Conservation (phyloP, 2,888 invertebrate genomes). For the Nycteola revayana region DNA sequence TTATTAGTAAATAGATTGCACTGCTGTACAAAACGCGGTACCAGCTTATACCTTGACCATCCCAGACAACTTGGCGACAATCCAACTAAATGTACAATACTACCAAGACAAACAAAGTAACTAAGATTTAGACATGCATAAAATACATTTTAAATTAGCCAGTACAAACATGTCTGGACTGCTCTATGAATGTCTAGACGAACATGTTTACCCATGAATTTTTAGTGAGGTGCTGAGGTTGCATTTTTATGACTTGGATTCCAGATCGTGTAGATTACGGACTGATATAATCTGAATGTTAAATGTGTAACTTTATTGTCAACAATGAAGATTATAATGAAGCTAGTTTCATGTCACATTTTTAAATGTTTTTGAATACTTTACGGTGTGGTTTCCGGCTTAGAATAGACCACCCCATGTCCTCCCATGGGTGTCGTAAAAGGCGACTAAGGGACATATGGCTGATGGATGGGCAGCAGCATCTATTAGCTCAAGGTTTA, state of each 20-base stretch:
- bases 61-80: conserved; percentile 26
- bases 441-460: too few relatives aligned
- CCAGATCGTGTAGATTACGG: conserved; percentile 9
- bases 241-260: conserved; percentile 18
- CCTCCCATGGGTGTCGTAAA: too few relatives aligned
- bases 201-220: conserved; percentile 18
- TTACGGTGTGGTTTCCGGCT: too few relatives aligned
- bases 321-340: too few relatives aligned
- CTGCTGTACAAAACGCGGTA: conserved; percentile 33
- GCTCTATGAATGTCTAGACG: conserved; percentile 30
- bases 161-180: conserved; percentile 19
- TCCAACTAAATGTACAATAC: conserved; percentile 33
- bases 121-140: conserved; percentile 41
- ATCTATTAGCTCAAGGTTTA: too few relatives aligned
- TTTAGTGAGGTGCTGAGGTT: conserved; percentile 14
- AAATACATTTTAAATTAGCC: conserved; percentile 43
- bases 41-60: conserved; percentile 30
- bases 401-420: too few relatives aligned
- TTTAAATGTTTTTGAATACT: too few relatives aligned
- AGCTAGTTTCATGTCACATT: too few relatives aligned
- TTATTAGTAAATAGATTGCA: too few relatives aligned
- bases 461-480: too few relatives aligned
- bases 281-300: too few relatives aligned
- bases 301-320: too few relatives aligned
- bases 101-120: conserved; percentile 29